These are phyloP conservation scores for Cantharis flavilabris DNA, from an alignment of 2,888 invertebrate species.

Conservation along the genomic window DNA sequence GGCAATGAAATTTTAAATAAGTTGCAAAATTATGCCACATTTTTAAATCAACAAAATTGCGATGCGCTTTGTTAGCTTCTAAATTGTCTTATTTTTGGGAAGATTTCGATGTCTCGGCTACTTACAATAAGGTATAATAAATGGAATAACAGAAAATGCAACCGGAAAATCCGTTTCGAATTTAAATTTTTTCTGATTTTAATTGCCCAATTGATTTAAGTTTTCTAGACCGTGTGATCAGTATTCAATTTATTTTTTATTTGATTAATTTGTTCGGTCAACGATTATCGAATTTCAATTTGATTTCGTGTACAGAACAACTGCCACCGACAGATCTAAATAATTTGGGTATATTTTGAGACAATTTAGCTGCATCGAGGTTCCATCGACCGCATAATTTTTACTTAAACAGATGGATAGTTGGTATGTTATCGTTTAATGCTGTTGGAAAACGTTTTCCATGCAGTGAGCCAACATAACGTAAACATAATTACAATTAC, in stretches of 20 bases:
- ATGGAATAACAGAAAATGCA: slow-evolving; percentile 7
- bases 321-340: slow-evolving; percentile 26
- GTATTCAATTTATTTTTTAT: slow-evolving; percentile 34
- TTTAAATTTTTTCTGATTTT: slow-evolving; percentile 7
- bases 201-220: background rate
- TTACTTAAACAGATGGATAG: background rate
- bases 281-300: slow-evolving; percentile 30
- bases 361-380: slow-evolving; percentile 23
- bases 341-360: slow-evolving; percentile 25
- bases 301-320: slow-evolving; percentile 24
- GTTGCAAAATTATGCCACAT: background rate
- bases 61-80: no score
- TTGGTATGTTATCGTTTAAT: background rate
- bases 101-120: slow-evolving; percentile 12
- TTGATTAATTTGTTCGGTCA: slow-evolving; percentile 33
- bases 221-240: slow-evolving; percentile 21
- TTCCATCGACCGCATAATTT: slow-evolving; percentile 22
- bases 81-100: background rate
- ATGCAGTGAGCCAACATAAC: background rate
- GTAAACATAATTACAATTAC: background rate
- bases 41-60: background rate
- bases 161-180: background rate
- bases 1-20: background rate
- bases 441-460: background rate
- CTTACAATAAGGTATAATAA: no score